A percentile compares a stretch with the other conserved stretches of the same genome.
Evolutionary conservation across 2,888 invertebrate species (phyloP).

Genomic region (Phalera bucephala): DNA sequence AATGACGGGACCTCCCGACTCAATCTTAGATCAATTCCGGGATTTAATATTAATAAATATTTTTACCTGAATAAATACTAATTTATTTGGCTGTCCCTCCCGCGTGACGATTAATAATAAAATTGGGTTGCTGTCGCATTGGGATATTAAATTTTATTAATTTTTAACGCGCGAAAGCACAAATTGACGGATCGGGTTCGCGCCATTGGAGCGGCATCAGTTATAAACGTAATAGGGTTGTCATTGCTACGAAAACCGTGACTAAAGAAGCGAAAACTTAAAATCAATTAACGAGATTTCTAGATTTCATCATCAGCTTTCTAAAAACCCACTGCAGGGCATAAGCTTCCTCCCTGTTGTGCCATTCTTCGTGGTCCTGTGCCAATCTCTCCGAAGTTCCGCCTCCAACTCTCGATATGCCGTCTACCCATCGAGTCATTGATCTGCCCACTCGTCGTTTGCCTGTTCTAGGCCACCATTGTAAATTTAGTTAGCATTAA

Average conservation of each 20-base stretch:
- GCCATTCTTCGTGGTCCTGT: no score
- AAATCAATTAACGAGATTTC: no score
- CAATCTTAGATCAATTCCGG: constrained; percentile 9
- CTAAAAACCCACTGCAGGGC: no score
- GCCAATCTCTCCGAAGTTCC: no score
- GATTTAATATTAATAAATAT: background rate
- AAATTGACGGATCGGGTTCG: constrained; percentile 32
- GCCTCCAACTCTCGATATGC: no score
- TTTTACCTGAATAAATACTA: constrained; percentile 12
- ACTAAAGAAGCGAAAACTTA: no score
- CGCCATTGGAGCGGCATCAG: constrained; percentile 18
- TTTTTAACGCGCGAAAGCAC: constrained; percentile 24
- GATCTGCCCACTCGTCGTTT: no score
- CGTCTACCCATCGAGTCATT: no score
- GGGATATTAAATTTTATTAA: constrained; percentile 38
- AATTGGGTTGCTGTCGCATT: constrained; percentile 15
- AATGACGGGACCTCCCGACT: background rate
- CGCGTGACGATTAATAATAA: constrained; percentile 22
- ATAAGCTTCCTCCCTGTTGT: no score
- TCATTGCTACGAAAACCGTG: background rate
- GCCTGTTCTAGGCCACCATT: no score
- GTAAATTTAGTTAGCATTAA: no score
- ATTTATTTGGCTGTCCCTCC: constrained; percentile 17
- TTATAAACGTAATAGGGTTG: constrained; percentile 14
- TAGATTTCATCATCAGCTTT: no score